These are phyloP conservation scores for Anseranas semipalmata DNA, from an alignment of 2,113 vertebrate genomes.

Conservation along the genomic window DNA sequence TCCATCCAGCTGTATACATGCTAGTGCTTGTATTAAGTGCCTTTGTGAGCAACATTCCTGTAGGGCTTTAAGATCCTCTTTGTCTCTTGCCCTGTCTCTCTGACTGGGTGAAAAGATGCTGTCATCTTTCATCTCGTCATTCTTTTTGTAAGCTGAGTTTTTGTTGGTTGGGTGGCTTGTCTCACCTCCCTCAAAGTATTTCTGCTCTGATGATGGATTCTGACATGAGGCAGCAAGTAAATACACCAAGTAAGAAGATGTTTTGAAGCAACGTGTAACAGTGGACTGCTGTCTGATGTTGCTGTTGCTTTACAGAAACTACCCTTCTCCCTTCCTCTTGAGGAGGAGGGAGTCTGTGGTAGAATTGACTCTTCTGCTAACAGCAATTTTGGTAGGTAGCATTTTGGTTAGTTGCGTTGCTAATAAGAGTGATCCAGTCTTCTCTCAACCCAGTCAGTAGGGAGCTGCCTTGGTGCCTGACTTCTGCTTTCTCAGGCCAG, in stretches of 20 bases:
- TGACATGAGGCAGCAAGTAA: neutral
- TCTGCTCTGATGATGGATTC: neutral
- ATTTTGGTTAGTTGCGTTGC: neutral
- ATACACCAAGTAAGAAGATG: neutral
- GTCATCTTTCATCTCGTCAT: neutral
- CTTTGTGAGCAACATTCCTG: constrained; percentile 39
- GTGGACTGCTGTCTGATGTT: neutral
- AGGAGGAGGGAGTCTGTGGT: neutral
- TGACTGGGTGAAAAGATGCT: neutral
- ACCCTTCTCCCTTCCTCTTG: neutral
- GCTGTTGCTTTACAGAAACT: neutral
- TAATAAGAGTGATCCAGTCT: neutral
- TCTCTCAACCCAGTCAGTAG: neutral
- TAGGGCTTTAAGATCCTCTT: neutral
- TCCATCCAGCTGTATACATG: neutral
- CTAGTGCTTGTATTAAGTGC: constrained; percentile 56
- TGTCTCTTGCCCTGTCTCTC: neutral
- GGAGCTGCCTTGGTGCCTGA: neutral
- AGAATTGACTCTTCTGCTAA: neutral
- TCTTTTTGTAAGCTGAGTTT: neutral
- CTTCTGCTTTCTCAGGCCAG: neutral
- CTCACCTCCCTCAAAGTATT: neutral
- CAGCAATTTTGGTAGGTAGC: neutral
- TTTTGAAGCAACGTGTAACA: neutral
- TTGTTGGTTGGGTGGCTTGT: neutral